Conservation (phyloP, 2,888 invertebrate species). For the Pterostichus madidus region DNA sequence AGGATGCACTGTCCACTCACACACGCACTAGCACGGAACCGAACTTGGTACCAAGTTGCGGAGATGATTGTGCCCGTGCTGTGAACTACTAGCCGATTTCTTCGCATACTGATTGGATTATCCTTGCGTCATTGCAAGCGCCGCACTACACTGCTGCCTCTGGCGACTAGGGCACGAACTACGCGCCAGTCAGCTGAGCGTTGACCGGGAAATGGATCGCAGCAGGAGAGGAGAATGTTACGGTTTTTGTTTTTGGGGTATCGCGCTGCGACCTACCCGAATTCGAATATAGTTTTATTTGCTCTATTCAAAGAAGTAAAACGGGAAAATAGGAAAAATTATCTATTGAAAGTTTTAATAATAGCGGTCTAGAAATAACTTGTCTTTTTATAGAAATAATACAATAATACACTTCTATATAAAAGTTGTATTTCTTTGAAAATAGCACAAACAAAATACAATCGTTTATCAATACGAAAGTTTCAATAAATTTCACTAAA, state of each 20-base stretch:
- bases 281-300: too few relatives aligned
- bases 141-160: constrained; percentile 54
- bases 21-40: constrained; percentile 27
- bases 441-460: too few relatives aligned
- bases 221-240: not conserved
- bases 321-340: too few relatives aligned
- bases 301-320: too few relatives aligned
- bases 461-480: too few relatives aligned
- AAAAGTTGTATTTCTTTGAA: too few relatives aligned
- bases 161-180: constrained; percentile 64
- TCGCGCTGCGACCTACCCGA: too few relatives aligned
- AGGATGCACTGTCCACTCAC: constrained; percentile 37
- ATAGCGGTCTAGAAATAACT: too few relatives aligned
- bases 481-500: too few relatives aligned
- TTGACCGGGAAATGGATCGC: constrained; percentile 53
- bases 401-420: too few relatives aligned
- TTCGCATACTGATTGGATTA: constrained; percentile 66
- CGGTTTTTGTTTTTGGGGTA: not conserved
- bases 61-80: not conserved
- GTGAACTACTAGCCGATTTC: constrained; percentile 56
- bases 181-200: constrained; percentile 53
- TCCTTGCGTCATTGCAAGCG: constrained; percentile 63
- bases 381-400: too few relatives aligned
- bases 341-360: too few relatives aligned
- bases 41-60: constrained; percentile 8